phyloP scores from a whole-genome alignment of 1,140 invertebrate genomes.

The Papilio glaucus region DNA sequence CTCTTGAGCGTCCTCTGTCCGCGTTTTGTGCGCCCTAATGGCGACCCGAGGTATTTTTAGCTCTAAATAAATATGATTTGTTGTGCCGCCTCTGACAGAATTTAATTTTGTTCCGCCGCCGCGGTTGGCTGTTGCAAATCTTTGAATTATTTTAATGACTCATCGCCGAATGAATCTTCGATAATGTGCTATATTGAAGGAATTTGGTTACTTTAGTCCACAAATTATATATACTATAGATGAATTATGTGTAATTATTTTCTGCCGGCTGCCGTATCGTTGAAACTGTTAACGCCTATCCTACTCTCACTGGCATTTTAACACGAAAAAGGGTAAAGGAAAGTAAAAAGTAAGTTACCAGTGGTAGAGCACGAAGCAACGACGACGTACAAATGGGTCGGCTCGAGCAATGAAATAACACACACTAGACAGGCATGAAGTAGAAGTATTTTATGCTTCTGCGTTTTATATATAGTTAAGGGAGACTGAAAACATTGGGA shows the following conservation, averaged over 20 bases:
- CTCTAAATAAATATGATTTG: conserved; percentile 83
- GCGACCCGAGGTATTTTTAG: conserved; percentile 81
- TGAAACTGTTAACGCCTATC: neutral
- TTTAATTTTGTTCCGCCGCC: conserved; percentile 74
- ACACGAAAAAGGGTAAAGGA: too few relatives aligned
- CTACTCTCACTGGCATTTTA: too few relatives aligned
- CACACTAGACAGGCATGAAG: too few relatives aligned
- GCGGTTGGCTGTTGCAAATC: conserved; percentile 62
- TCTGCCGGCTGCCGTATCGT: conserved; percentile 23
- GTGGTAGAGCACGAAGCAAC: too few relatives aligned
- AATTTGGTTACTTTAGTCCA: too few relatives aligned
- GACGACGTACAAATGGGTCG: too few relatives aligned
- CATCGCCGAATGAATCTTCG: conserved; percentile 60
- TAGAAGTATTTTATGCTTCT: too few relatives aligned
- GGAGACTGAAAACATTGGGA: conserved; percentile 39
- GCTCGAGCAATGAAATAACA: too few relatives aligned
- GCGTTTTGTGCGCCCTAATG: conserved; percentile 72
- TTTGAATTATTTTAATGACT: conserved; percentile 79
- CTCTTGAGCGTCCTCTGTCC: conserved; percentile 71
- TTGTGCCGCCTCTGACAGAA: conserved; percentile 76
- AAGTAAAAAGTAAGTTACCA: too few relatives aligned
- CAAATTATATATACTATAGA: too few relatives aligned
- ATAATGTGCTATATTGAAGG: conserved; percentile 51
- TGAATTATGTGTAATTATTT: too few relatives aligned
- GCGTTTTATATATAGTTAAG: too few relatives aligned